Evolutionary conservation across 1,140 invertebrate genomes (phyloP), one percentile per base, ranked within the genome.

Genomic region (Rhyzopertha dominica): DNA sequence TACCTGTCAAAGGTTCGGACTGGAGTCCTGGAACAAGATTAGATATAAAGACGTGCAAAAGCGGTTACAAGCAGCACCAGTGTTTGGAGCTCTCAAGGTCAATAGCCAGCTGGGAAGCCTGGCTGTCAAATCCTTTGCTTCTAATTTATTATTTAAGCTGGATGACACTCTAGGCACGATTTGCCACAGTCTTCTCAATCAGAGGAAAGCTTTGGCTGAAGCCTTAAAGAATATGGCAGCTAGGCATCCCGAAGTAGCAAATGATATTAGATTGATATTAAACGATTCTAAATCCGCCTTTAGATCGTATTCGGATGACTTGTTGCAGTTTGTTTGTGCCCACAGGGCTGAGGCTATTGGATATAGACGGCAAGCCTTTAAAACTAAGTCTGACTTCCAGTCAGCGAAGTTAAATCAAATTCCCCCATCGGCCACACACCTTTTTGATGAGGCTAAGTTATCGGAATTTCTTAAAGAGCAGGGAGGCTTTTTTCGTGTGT

Each of bases 31-130:
- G 51, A 53, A 56, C 28, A 61, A 53, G 19, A 51, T 61, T 8
- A 19, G 48, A 9, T 58, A 59, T 28, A 47, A 29, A 9, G 52
- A 61, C 2, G 49, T 50, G 3, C 49, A 59, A 13, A 54, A 59
- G 28, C 53, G 42, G 16, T 46, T 58, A 3, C 51, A 58, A n/a
- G 56, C 58, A 1, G 45, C 43, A 17, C 54, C 52, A 20, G 54
- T 49, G 1, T 54, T 54, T 43, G 34, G 41, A 25, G 24, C 46
- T 7, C 31, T 55, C 2, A 51, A 54, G 20, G 34, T 23, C 10
- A 45, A 45, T 38, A 38, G 16, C 20, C 35, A 38, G 18, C 14
- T 38, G 20, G 14, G 9, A 14, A 9, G 10, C 16, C 7, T 24
- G 16, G 13, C 20, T 18, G 5, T 14, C 9, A 18, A 38, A 18